Percentiles rank a stretch among this genome's conserved stretches.
These are phyloP conservation scores for Epirrhoe alternata DNA, from an alignment of 2,888 invertebrate species.

Conservation along the genomic window DNA sequence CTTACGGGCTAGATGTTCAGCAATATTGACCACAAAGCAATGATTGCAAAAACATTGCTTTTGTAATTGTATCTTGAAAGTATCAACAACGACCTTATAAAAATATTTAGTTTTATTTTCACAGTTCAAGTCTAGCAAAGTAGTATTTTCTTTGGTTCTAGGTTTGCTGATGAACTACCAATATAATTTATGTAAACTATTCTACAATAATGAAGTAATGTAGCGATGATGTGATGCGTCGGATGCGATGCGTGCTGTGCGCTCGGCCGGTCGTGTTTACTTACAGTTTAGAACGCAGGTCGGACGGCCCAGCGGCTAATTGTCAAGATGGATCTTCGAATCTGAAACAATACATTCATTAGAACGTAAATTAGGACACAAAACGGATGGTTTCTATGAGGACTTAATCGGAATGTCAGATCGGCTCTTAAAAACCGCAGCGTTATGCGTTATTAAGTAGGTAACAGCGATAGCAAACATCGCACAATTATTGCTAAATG, in stretches of 20 bases:
- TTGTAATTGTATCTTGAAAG: no score
- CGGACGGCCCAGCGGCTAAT: slow-evolving; percentile 90
- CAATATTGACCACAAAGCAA: no score
- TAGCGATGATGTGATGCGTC: slow-evolving; percentile 36
- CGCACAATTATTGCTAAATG: no score
- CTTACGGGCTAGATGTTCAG: no score
- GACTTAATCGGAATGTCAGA: neutral
- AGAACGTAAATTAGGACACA: neutral
- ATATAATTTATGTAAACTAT: neutral
- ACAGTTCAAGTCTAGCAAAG: neutral
- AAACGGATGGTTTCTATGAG: no score
- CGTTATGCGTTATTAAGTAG: no score
- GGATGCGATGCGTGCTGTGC: slow-evolving; percentile 54
- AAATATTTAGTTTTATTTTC: no score
- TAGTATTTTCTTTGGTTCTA: neutral
- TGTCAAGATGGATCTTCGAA: slow-evolving; percentile 88
- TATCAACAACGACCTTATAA: no score
- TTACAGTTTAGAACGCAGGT: slow-evolving; percentile 90
- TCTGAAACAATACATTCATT: slow-evolving; percentile 56
- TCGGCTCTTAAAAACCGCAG: neutral
- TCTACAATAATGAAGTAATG: neutral
- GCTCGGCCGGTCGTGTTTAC: slow-evolving; percentile 66
- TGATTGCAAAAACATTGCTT: no score
- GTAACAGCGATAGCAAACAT: no score
- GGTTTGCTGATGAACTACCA: neutral